phyloP scores from a whole-genome alignment of 2,113 vertebrate species.

The Polyodon spathula region DNA sequence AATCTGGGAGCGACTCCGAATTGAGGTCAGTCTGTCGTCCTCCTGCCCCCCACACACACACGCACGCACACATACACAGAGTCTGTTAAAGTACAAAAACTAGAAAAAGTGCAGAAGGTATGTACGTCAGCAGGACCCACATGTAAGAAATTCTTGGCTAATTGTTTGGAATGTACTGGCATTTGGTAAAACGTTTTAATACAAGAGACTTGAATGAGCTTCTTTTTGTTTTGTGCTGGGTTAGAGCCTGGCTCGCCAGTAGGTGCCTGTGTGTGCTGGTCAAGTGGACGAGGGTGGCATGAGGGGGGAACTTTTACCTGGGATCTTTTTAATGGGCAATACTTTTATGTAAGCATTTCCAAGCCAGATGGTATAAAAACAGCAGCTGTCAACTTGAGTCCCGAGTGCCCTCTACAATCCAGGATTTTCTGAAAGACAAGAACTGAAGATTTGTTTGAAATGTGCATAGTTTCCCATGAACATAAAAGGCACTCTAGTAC shows the following conservation, averaged over 20 bases:
- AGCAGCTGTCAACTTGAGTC: too few relatives aligned
- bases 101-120: slow-evolving; percentile 16
- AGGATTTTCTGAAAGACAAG: too few relatives aligned
- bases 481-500: too few relatives aligned
- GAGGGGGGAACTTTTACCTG: neutral
- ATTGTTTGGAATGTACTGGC: slow-evolving; percentile 52
- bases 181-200: slow-evolving; percentile 41
- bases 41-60: neutral
- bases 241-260: slow-evolving; percentile 1
- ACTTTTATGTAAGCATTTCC: too few relatives aligned
- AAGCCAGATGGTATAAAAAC: too few relatives aligned
- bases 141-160: slow-evolving; percentile 61
- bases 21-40: slow-evolving; percentile 7
- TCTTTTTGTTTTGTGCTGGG: slow-evolving; percentile 25
- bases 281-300: too few relatives aligned
- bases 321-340: neutral
- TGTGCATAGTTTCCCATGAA: too few relatives aligned
- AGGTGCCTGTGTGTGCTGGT: neutral
- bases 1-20: neutral
- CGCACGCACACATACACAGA: slow-evolving; percentile 17
- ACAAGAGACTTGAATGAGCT: slow-evolving; percentile 31
- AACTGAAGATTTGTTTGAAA: too few relatives aligned
- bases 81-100: slow-evolving; percentile 22
- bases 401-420: too few relatives aligned
- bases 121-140: slow-evolving; percentile 66